These are phyloP conservation scores for Escarpia spicata DNA, from an alignment of 2,888 invertebrate genomes.

Conservation along the genomic window DNA sequence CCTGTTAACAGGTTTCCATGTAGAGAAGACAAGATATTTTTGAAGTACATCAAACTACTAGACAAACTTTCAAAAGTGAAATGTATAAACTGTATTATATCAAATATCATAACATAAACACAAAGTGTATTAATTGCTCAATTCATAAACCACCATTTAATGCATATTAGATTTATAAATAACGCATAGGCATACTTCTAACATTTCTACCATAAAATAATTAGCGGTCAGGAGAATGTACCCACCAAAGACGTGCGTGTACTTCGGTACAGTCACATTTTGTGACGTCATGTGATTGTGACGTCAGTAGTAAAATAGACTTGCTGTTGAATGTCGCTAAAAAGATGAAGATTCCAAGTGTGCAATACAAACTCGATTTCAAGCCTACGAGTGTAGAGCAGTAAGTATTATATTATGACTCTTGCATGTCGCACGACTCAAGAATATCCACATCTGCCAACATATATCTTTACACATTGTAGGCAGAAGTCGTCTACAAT, in stretches of 20 bases:
- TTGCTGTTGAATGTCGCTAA: neutral
- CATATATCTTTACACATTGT: neutral
- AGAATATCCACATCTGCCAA: neutral
- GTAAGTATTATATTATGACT: neutral
- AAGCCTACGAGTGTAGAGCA: neutral
- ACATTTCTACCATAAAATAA: neutral
- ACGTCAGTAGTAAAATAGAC: neutral
- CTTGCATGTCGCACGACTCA: neutral
- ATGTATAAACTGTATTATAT: no score
- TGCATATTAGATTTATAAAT: no score
- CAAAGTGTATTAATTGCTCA: no score
- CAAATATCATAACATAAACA: no score
- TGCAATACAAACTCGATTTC: neutral
- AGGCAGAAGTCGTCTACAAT: no score
- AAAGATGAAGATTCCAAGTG: slow-evolving; percentile 8
- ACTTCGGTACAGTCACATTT: neutral
- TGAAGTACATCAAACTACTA: no score
- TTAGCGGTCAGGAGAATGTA: neutral
- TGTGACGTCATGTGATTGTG: slow-evolving; percentile 10
- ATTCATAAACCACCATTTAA: no score
- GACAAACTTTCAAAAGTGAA: no score
- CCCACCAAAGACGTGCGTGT: neutral
- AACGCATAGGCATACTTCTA: no score
- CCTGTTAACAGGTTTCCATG: neutral
- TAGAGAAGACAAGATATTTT: no score